Percentiles rank a stretch among this genome's conserved stretches.
phyloP scores from a whole-genome alignment of 2,888 invertebrate species.

The Lucinisca nassula region DNA sequence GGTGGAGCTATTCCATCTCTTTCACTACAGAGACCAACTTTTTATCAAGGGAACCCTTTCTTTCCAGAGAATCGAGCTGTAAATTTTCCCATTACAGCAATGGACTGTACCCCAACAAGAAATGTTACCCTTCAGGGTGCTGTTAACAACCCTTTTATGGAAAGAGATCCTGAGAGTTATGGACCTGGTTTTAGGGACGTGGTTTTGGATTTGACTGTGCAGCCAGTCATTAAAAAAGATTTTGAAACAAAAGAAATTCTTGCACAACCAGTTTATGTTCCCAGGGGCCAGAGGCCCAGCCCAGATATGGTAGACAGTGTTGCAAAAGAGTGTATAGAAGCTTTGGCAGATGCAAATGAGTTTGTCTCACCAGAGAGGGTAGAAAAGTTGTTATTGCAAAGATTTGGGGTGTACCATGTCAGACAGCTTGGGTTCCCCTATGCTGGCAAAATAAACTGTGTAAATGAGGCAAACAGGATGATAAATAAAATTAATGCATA shows the following conservation, averaged over 20 bases:
- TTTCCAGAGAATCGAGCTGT: not conserved
- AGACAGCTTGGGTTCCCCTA: conserved; percentile 56
- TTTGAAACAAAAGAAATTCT: conserved; percentile 70
- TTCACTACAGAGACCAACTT: not conserved
- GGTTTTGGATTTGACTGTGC: conserved; percentile 37
- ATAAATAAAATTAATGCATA: conserved; percentile 79
- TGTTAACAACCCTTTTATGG: not conserved
- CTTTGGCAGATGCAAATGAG: conserved; percentile 81
- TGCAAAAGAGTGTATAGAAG: conserved; percentile 83
- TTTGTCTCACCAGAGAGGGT: conserved; percentile 82
- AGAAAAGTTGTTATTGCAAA: conserved; percentile 79
- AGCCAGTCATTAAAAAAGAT: conserved; percentile 57
- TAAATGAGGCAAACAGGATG: conserved; percentile 79
- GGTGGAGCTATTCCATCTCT: not conserved
- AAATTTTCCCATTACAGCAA: not conserved
- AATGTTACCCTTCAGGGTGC: not conserved
- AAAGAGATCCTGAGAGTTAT: not conserved
- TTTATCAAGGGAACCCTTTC: not conserved
- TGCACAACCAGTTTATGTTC: conserved; percentile 50
- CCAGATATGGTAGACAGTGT: conserved; percentile 77
- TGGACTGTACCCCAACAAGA: not conserved
- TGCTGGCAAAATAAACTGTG: conserved; percentile 71
- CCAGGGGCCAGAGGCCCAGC: conserved; percentile 30
- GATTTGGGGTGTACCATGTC: conserved; percentile 61
- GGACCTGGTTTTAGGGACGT: not conserved